These are phyloP conservation scores for Caenorhabditis angaria DNA, from an alignment of 2,888 invertebrate species.

Conservation along the genomic window DNA sequence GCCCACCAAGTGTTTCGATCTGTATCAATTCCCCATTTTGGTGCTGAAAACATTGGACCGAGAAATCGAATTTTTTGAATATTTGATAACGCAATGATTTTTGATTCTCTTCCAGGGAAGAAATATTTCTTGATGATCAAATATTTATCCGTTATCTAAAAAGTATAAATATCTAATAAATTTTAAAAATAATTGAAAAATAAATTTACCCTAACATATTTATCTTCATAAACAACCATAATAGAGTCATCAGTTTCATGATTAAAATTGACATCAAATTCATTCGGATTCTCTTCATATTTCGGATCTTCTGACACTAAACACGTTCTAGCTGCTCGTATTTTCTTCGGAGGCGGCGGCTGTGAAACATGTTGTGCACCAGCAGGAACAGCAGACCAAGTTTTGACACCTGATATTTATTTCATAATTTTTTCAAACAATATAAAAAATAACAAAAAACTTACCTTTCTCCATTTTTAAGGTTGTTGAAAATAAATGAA, in stretches of 20 bases:
- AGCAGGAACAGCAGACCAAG: background rate
- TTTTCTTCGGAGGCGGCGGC: background rate
- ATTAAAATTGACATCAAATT: background rate
- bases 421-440: background rate
- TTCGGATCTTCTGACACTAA: background rate
- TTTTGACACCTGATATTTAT: background rate
- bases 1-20: slow-evolving; percentile 7
- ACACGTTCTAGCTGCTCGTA: background rate
- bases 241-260: background rate
- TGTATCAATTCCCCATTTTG: slow-evolving; percentile 8
- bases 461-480: background rate
- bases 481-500: background rate
- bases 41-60: background rate
- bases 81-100: background rate
- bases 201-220: background rate
- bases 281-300: slow-evolving; percentile 4
- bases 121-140: slow-evolving; percentile 1
- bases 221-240: slow-evolving; percentile 3
- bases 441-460: background rate
- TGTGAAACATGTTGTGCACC: background rate
- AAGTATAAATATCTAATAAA: background rate
- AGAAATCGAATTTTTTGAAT: background rate
- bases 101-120: background rate
- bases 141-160: background rate
- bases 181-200: background rate